Percentiles rank a stretch among this genome's conserved stretches.
phyloP scores from a whole-genome alignment of 92 coral and sea anemone species.

The Ricordea florida region DNA sequence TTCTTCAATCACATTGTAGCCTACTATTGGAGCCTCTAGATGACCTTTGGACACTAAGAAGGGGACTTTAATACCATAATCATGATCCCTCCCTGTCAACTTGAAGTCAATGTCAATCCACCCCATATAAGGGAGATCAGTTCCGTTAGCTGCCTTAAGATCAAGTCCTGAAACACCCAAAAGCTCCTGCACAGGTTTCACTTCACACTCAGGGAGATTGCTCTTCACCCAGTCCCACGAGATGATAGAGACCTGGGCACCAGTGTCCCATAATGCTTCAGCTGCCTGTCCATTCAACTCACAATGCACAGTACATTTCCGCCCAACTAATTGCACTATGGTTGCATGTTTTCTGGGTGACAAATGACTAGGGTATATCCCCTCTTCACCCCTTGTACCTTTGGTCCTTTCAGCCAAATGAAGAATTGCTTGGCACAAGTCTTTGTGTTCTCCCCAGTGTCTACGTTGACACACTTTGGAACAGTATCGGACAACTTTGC shows the following conservation, averaged over 20 bases:
- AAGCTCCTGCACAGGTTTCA: slow-evolving; percentile 32
- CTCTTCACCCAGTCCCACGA: slow-evolving; percentile 23
- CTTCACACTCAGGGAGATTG: slow-evolving; percentile 16
- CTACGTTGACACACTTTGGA: not conserved
- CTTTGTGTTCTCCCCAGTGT: slow-evolving; percentile 30
- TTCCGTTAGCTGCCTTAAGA: slow-evolving; percentile 53
- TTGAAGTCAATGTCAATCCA: no score
- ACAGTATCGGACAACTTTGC: slow-evolving; percentile 17
- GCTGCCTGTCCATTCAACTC: no score
- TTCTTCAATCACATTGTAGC: slow-evolving; percentile 66
- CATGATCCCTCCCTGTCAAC: no score
- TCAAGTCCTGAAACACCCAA: no score
- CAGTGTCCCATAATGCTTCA: no score
- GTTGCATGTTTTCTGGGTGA: slow-evolving; percentile 67
- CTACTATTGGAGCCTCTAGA: slow-evolving; percentile 49
- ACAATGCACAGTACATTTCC: slow-evolving; percentile 56
- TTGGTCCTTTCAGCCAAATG: slow-evolving; percentile 4
- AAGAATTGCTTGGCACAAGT: slow-evolving; percentile 37
- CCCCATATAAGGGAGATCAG: no score
- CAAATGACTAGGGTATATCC: slow-evolving; percentile 59
- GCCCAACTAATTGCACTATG: slow-evolving; percentile 60
- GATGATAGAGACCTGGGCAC: no score
- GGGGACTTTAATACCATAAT: slow-evolving; percentile 40
- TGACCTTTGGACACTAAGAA: slow-evolving; percentile 42
- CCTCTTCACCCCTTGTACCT: slow-evolving; percentile 12